phyloP scores from a whole-genome alignment of 2,797 vertebrate genomes.

The Stomatorhinus walkeri region DNA sequence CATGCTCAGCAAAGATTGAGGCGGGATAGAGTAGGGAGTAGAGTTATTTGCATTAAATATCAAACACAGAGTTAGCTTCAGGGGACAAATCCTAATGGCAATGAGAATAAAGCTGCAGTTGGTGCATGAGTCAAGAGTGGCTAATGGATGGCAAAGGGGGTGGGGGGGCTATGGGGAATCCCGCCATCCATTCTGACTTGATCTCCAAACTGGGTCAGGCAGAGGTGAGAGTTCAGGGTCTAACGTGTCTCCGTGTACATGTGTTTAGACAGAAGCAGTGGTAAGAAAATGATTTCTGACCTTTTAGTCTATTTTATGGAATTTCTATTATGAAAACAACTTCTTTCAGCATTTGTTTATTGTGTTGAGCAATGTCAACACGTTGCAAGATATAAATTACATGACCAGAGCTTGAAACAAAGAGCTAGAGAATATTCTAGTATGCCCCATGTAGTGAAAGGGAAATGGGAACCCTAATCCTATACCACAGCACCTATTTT shows the following conservation, averaged over 20 bases:
- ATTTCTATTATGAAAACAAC: not conserved
- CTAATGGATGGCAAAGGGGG: not conserved
- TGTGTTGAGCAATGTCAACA: not conserved
- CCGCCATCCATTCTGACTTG: not conserved
- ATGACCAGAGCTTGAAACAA: not conserved
- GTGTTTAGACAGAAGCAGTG: not conserved
- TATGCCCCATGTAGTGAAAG: not conserved
- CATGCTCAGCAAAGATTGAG: slow-evolving; percentile 1
- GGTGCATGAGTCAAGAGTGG: not conserved
- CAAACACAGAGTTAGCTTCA: not conserved
- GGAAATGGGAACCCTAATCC: not conserved
- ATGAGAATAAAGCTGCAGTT: not conserved
- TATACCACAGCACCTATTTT: not conserved
- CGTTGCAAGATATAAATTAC: not conserved
- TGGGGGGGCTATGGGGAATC: not conserved
- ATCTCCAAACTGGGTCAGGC: slow-evolving; percentile 7
- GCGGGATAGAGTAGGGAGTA: not conserved
- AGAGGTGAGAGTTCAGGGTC: slow-evolving; percentile 14
- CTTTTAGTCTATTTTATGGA: not conserved
- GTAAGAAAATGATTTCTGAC: not conserved
- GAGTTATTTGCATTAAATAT: not conserved
- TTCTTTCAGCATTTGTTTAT: not conserved
- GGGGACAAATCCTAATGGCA: not conserved
- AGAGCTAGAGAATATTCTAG: not conserved
- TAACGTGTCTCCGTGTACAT: slow-evolving; percentile 14